Evolutionary conservation across 2,888 invertebrate species (phyloP).

Genomic region (Spisula subtruncata): DNA sequence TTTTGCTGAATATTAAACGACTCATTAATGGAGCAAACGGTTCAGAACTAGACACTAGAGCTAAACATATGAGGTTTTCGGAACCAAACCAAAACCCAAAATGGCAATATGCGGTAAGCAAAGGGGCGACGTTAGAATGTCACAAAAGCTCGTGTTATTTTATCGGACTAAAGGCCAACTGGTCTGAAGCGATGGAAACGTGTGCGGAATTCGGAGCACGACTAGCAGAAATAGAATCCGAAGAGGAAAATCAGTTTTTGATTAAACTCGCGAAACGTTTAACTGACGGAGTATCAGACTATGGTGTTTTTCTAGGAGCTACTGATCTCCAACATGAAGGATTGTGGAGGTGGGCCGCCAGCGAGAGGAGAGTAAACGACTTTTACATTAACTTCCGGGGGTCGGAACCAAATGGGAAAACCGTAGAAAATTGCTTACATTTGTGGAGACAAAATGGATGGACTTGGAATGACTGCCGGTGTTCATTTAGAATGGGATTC

Average conservation of each 20-base stretch:
- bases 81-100: not conserved
- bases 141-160: not conserved
- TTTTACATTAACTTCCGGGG: constrained; percentile 17
- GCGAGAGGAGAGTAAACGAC: not conserved
- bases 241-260: not conserved
- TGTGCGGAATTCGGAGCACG: not conserved
- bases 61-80: not conserved
- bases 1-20: not conserved
- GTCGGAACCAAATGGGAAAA: constrained; percentile 21
- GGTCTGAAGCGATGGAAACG: not conserved
- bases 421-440: constrained; percentile 25
- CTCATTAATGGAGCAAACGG: not conserved
- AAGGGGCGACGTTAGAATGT: not conserved
- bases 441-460: constrained; percentile 5
- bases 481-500: not conserved
- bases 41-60: not conserved
- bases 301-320: not conserved
- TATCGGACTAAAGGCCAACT: not conserved
- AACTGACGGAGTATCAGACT: not conserved
- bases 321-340: constrained; percentile 18
- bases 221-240: not conserved
- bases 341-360: constrained; percentile 4
- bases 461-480: constrained; percentile 18
- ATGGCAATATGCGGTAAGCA: too few relatives aligned
- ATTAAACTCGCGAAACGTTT: not conserved